Conservation (phyloP, 2,888 invertebrate species). For the Raillietiella orientalis region DNA sequence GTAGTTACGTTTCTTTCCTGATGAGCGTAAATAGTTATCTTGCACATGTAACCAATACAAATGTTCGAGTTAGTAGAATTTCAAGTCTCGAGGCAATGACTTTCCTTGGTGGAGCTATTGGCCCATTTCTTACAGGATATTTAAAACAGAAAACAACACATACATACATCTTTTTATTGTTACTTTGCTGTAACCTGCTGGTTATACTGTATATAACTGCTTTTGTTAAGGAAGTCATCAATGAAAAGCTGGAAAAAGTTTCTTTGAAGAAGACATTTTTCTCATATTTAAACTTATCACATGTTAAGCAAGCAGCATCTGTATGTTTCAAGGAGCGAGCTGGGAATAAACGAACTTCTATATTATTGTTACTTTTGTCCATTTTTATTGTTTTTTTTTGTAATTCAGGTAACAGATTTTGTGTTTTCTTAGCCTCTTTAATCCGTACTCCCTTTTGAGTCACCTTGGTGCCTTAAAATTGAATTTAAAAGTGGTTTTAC, state of each 20-base stretch:
- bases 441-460: too few relatives aligned
- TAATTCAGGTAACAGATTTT: conserved; percentile 9
- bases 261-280: conserved; percentile 4
- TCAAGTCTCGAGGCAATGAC: conserved; percentile 50
- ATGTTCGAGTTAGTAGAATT: conserved; percentile 38
- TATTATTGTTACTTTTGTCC: conserved; percentile 9
- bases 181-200: conserved; percentile 10
- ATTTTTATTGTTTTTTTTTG: conserved; percentile 9
- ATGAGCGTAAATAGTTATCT: conserved; percentile 21
- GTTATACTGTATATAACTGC: conserved; percentile 12
- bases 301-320: conserved; percentile 8
- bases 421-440: too few relatives aligned
- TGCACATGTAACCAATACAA: conserved; percentile 32
- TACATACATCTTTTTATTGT: conserved; percentile 12
- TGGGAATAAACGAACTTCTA: conserved; percentile 7
- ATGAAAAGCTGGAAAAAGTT: background rate
- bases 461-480: background rate
- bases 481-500: conserved; percentile 1
- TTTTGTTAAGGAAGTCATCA: conserved; percentile 8
- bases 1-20: conserved; percentile 14
- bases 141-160: conserved; percentile 18
- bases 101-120: conserved; percentile 46
- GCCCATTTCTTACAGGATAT: conserved; percentile 45
- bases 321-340: conserved; percentile 9
- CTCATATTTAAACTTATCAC: background rate